Evolutionary conservation across 2,113 vertebrate genomes (phyloP), one percentile per base, ranked within the genome.

Genomic region (Solenodon paradoxus): DNA sequence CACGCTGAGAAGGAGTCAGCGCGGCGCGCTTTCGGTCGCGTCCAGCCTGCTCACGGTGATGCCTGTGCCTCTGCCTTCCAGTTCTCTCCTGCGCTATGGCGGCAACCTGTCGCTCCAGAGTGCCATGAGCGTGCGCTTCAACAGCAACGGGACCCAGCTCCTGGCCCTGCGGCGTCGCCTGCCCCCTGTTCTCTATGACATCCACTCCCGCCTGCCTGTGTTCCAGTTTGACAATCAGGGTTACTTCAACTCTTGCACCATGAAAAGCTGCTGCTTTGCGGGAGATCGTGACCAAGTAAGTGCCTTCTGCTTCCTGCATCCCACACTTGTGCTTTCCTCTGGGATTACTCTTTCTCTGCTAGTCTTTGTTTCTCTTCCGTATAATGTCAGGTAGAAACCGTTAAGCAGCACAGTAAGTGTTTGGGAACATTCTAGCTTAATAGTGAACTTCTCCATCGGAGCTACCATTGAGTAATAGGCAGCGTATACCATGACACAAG

Each of bases 171-270:
- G 99, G 0, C 99, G 99, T 40, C 99, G 99, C 81, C 98, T 99
- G 69, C 99, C 99, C 0, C 99, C 99, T 0, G 99, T 99, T 74
- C 99, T 99, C 86, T 99, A 99, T 26, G 99, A 99, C 97, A 99
- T 99, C 86, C 99, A 99, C 98, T 99, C 99, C 8, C 99, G 99
- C 7, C 99, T 99, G 96, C 99, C 99, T 16, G 99, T 99, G 98
- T 99, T 99, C 98, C 99, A 99, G 98, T 99, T 99, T 20, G 99
- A 99, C 98, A 99, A 99, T 99, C 99, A 99, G 95, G 99, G 99
- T 8, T 99, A 99, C 98, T 99, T 99, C 98, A 99, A 99, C 97
- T 99, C 99, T 9, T 99, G 99, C 90, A 99, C 99, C 90, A 99
- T 99, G 99, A 99, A 99, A 97, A 99, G 99, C 98, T 99, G 99